Base-by-base conservation (phyloP, 2,888 invertebrate genomes). In the Ametastegia equiseti region DNA sequence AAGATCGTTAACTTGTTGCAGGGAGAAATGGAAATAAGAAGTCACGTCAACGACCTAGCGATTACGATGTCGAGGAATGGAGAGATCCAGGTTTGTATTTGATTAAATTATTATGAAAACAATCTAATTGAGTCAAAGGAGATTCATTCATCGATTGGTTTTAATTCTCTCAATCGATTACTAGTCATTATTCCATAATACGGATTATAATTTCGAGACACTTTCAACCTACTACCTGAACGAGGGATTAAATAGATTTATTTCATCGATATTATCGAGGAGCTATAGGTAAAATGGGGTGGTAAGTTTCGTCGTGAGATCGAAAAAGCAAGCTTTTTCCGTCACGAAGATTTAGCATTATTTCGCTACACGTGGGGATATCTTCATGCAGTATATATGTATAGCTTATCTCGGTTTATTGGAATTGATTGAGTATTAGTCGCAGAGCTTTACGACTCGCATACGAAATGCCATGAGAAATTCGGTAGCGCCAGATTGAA, bases 1-100 rank as follows among this genome's bases (percentile, higher is more conserved):
- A 47, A 33, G 15, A 42, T 45, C 73, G 15, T 77, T 80, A 75
- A 47, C 77, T 75, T 33, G 78, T 88, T 87, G 84, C 91, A 94
- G 94, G 94, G 88, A 93, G 93, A 91, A 93, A 93, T 87, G 93
- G 93, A 91, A 94, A 93, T 89, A 93, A 91, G 87, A 91, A 94
- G 84, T 93, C 93, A 92, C 92, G 93, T 83, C 94, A 94, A 88
- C 88, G 89, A 85, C 88, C 90, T 65, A 89, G 88, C 85, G 96
- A 95, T 92, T 95, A 95, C 91, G 95, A 95, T 88, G 94, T 95
- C 86, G 95, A 95, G 92, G 95, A 95, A 92, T 95, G 95, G 95
- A 94, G 95, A 92, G 94, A 95, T 92, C 93, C 94, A 92, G 94
- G 95, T 94, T 90, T 93, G 94, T 91, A 39, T 42, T 60, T 63